A percentile compares a stretch with the other conserved stretches of the same genome.
Conservation (phyloP, 2,113 vertebrate genomes). For the Oceanodroma tethys region DNA sequence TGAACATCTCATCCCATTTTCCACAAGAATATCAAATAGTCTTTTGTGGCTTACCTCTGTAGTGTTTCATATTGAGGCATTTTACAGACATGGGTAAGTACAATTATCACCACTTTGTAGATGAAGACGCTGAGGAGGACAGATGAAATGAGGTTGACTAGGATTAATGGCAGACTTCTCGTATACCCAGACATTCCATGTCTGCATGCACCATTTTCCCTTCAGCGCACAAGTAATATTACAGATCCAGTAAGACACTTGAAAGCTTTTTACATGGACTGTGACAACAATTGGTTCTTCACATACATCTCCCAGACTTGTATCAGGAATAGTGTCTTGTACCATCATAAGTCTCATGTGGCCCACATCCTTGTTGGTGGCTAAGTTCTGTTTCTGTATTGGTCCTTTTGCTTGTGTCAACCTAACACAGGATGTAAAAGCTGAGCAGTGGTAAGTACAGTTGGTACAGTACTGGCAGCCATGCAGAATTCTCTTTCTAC, state of each 20-base stretch:
- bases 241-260: not conserved
- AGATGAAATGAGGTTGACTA: not conserved
- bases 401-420: not conserved
- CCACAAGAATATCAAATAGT: not conserved
- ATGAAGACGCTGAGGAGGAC: not conserved
- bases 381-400: not conserved
- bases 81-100: conserved; percentile 47
- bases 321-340: not conserved
- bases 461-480: not conserved
- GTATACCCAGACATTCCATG: not conserved
- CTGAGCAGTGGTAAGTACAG: conserved; percentile 57
- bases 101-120: not conserved
- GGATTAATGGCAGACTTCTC: not conserved
- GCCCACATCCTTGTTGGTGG: not conserved
- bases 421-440: not conserved
- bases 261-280: not conserved
- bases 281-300: not conserved
- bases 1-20: not conserved
- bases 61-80: not conserved
- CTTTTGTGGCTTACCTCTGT: not conserved
- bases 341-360: not conserved
- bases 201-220: not conserved
- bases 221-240: not conserved
- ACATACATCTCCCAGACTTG: not conserved
- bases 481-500: not conserved